phyloP scores from a whole-genome alignment of 2,888 invertebrate species.

The Tanypteryx hageni region DNA sequence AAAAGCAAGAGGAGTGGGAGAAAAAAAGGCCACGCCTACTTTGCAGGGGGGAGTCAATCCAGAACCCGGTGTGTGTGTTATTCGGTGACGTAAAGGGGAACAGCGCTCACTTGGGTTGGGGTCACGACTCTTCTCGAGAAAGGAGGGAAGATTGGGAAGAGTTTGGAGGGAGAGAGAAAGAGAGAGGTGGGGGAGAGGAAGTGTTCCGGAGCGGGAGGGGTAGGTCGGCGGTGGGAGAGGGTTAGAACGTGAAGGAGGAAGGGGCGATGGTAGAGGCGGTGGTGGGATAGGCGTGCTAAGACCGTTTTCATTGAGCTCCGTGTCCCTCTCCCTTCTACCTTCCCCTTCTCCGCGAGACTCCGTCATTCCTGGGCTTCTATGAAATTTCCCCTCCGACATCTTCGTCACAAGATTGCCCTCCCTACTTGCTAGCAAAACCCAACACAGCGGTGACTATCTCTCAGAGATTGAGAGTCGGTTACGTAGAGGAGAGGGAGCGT shows the following conservation, averaged over 20 bases:
- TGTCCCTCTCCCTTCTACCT: not conserved
- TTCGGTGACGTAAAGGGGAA: constrained; percentile 29
- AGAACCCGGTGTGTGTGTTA: not conserved
- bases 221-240: not conserved
- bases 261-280: not conserved
- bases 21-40: not conserved
- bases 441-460: not conserved
- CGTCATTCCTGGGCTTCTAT: constrained; percentile 47
- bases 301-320: constrained; percentile 13
- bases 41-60: not conserved
- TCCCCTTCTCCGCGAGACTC: constrained; percentile 3
- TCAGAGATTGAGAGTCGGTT: constrained; percentile 6
- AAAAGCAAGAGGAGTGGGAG: not conserved
- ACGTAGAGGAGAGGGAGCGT: not conserved
- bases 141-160: constrained; percentile 6
- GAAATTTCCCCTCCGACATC: constrained; percentile 1
- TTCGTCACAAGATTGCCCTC: constrained; percentile 15
- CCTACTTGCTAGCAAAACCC: not conserved
- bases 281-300: constrained; percentile 17
- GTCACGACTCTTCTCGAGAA: constrained; percentile 26
- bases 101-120: constrained; percentile 12
- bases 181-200: not conserved
- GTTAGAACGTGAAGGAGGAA: not conserved
- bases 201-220: not conserved
- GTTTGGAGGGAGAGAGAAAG: not conserved